Evolutionary conservation across 2,797 vertebrate genomes (phyloP).

Genomic region (Syndactyla subalaris): DNA sequence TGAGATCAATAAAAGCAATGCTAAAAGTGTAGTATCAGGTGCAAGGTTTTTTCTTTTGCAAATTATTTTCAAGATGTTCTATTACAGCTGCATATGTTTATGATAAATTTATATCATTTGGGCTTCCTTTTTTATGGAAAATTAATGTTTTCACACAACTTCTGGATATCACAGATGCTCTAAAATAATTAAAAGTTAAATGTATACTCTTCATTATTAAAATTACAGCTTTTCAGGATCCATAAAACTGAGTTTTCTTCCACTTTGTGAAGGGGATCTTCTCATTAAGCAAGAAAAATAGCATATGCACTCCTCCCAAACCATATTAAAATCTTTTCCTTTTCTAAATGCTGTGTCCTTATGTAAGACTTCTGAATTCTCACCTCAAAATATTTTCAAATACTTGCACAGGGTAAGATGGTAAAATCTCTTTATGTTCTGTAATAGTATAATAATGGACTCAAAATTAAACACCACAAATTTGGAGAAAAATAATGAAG

Average conservation of each 20-base stretch:
- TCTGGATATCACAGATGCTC: neutral
- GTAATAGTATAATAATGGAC: neutral
- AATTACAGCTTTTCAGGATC: neutral
- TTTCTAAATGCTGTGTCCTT: neutral
- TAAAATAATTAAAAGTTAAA: neutral
- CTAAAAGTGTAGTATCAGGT: neutral
- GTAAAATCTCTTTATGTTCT: neutral
- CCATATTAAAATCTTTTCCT: neutral
- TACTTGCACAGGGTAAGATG: neutral
- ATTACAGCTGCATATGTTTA: neutral
- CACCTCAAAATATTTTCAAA: neutral
- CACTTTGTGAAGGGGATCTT: neutral
- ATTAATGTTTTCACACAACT: neutral
- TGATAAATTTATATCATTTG: neutral
- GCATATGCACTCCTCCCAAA: neutral
- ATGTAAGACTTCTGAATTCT: neutral
- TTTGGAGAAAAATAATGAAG: neutral
- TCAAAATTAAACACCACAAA: neutral
- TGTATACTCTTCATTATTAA: neutral
- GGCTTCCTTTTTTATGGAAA: neutral
- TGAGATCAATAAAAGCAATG: neutral
- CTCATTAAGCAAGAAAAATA: neutral
- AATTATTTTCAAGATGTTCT: neutral
- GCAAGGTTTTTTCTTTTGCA: neutral
- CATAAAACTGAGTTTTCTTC: neutral